Conservation (phyloP, 1,140 invertebrate species). For the Potamilus streckersoni region DNA sequence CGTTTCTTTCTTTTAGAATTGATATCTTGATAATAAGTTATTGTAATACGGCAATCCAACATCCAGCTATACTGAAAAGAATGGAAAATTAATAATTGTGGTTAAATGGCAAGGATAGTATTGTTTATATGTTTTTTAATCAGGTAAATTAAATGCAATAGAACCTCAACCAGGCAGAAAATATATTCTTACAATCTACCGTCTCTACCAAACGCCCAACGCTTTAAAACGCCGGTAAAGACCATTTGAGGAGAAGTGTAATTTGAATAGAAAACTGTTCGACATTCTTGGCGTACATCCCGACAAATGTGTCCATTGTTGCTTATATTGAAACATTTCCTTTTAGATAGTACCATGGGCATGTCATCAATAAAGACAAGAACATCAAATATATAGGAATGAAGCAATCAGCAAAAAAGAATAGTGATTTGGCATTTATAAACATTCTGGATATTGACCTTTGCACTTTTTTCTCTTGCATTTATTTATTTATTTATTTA, state of each 20-base stretch:
- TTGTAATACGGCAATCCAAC: neutral
- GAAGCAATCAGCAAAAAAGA: neutral
- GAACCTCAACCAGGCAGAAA: constrained; percentile 17
- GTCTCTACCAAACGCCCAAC: constrained; percentile 3
- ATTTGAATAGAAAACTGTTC: constrained; percentile 6
- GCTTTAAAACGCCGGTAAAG: neutral
- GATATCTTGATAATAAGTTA: too few relatives aligned
- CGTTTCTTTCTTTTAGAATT: too few relatives aligned
- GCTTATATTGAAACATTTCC: constrained; percentile 12
- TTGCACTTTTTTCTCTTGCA: too few relatives aligned
- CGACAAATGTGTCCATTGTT: constrained; percentile 1
- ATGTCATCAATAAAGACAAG: too few relatives aligned
- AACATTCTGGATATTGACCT: too few relatives aligned
- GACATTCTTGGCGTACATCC: neutral
- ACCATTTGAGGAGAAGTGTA: constrained; percentile 6
- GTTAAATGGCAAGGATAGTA: constrained; percentile 1
- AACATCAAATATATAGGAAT: too few relatives aligned
- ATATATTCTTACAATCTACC: constrained; percentile 3
- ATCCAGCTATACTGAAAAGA: neutral
- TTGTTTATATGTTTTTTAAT: neutral
- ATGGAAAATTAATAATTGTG: constrained; percentile 1
- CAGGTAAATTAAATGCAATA: constrained; percentile 5
- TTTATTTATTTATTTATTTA: too few relatives aligned
- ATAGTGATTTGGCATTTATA: neutral
- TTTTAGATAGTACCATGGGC: neutral